Evolutionary conservation across 2,888 invertebrate species (phyloP), one percentile per base, ranked within the genome.

Genomic region (Pseudoips prasinana): DNA sequence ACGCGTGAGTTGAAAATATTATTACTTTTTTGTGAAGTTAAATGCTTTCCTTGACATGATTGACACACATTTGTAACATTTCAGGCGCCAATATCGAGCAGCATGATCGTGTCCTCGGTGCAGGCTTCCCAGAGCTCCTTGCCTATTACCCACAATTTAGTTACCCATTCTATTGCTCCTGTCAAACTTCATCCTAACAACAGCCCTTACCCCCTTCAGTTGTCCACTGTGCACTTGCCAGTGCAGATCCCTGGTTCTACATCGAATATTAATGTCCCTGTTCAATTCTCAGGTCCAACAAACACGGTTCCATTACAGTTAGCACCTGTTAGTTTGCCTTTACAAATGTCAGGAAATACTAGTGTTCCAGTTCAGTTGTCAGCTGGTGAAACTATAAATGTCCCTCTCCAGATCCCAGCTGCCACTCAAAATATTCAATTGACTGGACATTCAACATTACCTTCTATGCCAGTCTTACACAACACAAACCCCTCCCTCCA

Each of bases 101-200:
- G 86, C 64, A 87, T 87, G 88, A 82, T 88, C 64, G 83, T 88
- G 63, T 81, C 88, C 45, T 85, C 88, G 48, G 73, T 88, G 71
- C 86, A 83, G 62, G 76, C 77, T 58, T 72, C 85, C 37, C 84
- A 83, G 70, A 86, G 73, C 73, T 81, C 85, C 33, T 74, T 87
- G 68, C 77, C 85, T 34, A 79, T 86, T 34, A 73, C 83, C 42
- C 87, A 88, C 53, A 82, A 72, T 60, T 70, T 86, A 59, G 78
- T 87, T 31, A 80, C 87, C 29, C 86, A 86, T 58, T 80, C 86
- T 34, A 69, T 88, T 47, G 84, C 85, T 32, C 87, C 88, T 46
- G 77, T 86, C 29, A 87, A 88, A 64, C 75, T 87, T 53, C 87
- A 88, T 52, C 49, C 83, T 25, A 84, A 63, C 49, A 79, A 67